These are phyloP conservation scores for Aldrovandia affinis DNA, from an alignment of 2,797 vertebrate genomes.

Conservation along the genomic window DNA sequence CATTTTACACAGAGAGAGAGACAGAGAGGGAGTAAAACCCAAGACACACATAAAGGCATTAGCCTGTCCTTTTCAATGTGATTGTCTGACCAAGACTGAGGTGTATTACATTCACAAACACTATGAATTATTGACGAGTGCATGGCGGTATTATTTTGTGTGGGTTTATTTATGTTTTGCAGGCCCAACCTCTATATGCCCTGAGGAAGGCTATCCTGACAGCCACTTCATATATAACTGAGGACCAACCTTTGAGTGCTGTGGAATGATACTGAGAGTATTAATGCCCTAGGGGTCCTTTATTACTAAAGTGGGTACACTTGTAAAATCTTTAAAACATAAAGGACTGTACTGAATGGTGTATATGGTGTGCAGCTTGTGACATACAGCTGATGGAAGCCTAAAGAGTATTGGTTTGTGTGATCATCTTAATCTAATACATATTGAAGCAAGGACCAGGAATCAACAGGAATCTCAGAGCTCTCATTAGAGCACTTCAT, in stretches of 20 bases:
- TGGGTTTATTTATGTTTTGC: constrained; percentile 26
- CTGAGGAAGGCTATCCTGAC: constrained; percentile 9
- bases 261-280: neutral
- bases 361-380: neutral
- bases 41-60: constrained; percentile 11
- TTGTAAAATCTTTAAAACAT: constrained; percentile 17
- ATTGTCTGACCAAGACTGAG: constrained; percentile 10
- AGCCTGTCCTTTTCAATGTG: constrained; percentile 23
- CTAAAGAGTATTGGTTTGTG: neutral
- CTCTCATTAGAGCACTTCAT: too few relatives aligned
- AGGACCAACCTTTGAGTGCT: neutral
- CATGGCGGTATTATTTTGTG: constrained; percentile 15
- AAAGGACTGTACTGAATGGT: neutral
- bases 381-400: neutral
- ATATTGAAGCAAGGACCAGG: neutral
- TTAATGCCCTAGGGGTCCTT: neutral
- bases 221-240: neutral
- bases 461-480: neutral
- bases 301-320: neutral
- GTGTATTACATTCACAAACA: constrained; percentile 32
- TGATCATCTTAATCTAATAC: constrained; percentile 6
- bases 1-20: neutral
- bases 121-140: constrained; percentile 35
- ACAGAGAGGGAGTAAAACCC: neutral
- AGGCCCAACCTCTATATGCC: constrained; percentile 1